Base-by-base conservation (phyloP, 2,113 vertebrate genomes). In the Hiodon alosoides region DNA sequence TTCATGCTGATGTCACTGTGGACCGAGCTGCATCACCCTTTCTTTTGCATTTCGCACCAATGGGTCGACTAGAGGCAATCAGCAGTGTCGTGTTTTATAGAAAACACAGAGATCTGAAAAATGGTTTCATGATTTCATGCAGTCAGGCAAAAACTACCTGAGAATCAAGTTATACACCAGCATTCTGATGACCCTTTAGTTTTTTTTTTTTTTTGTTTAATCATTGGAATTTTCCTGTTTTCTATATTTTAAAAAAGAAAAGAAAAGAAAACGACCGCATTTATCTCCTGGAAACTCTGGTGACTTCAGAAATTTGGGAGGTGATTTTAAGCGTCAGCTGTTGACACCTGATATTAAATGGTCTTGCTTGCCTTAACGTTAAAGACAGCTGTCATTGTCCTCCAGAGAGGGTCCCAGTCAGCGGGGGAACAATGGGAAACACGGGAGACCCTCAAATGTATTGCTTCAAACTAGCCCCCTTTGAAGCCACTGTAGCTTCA, bases 401-500 rank as follows among this genome's bases (percentile, higher is more conserved):
- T 31, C 31, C 31, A 31, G 31, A 31, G 31, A 31, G 31, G 31
- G 31, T 31, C 31, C 31, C 31, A 31, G 31, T 31, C 31, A 31
- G 31, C 31, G 31, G 31, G 31, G 31, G 31, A 31, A 31, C 31
- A 31, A 31, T 31, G 31, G 31, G 31, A 31, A 31, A 31, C 31
- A 31, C 31, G 31, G 31, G 0, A 31, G 31, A 31, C 31, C 31
- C 31, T 31, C 31, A 31, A 31, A 31, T 31, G 31, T 31, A 31
- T 31, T 31, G 31, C 31, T 31, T 31, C 31, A 31, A 31, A 62
- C 60, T 0, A 65, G 6, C 5, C 17, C 17, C 3, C 76, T 77
- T 78, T 55, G 74, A 70, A 81, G 71, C 70, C 72, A 73, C 73
- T 58, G 71, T 57, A 55, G 69, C 69, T 77, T 17, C 78, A 79